Base-by-base conservation (phyloP, 2,113 vertebrate species). In the Stictonetta naevosa region DNA sequence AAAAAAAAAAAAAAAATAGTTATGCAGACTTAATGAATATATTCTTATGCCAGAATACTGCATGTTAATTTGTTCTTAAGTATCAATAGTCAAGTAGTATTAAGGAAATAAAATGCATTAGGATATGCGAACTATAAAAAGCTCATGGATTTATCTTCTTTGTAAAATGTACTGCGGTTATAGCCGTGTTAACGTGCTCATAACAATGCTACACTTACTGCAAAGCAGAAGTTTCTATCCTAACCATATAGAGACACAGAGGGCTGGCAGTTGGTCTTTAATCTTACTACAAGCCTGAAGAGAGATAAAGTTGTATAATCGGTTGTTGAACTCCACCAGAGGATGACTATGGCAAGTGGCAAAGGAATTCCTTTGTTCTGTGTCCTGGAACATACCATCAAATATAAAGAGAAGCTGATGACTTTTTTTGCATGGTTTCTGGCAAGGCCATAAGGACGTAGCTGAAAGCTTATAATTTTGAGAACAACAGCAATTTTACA, bases 301-400 rank as follows among this genome's bases (percentile, higher is more conserved):
- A 88, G 40, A 79, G 38, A 71, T 2, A 34, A 80, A 84, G 34
- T n/a, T 12, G 1, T 64, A 38, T 62, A 78, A 63, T 31, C 60
- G 29, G 11, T 36, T 55, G 22, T 1, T 82, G 56, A 77, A 42
- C 50, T 44, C 3, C 38, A 23, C 42, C 48, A 91, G 56, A 68
- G 16, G 25, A 67, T 34, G 46, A 46, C 1, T 1, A 58, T 0
- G 0, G 81, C 60, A 78, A 86, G 33, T 11, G 22, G 29, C 52
- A 77, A 90, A 74, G 4, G 1, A 73, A n/a, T 74, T 40, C 20
- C 20, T 33, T 42, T 40, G 19, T 38, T 74, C 33, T 25, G 52
- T 16, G 31, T 34, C 59, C 31, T 48, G 56, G 38, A 56, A 68
- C 11, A 20, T 11, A 91, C 44, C 5, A 90, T 52, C 68, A 67